Percentiles rank a stretch among this genome's conserved stretches.
These are phyloP conservation scores for Oconnorella tubifera DNA, from an alignment of 2,888 invertebrate species.

Conservation along the genomic window DNA sequence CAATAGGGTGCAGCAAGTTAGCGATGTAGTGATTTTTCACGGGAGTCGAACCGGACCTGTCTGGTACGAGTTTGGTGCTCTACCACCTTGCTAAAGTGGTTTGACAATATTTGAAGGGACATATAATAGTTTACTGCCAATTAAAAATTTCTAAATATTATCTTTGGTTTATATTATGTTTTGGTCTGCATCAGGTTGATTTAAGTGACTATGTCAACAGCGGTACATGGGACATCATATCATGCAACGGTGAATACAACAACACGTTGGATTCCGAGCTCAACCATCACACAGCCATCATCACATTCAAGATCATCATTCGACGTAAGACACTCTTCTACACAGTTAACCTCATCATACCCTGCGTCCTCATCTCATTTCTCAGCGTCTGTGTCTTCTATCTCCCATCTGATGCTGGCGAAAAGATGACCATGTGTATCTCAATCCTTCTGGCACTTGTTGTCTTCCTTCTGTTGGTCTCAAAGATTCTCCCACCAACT, in stretches of 20 bases:
- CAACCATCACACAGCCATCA: slow-evolving; percentile 55
- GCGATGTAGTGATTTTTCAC: too few relatives aligned
- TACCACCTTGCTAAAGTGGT: too few relatives aligned
- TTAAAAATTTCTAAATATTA: too few relatives aligned
- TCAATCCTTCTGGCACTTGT: slow-evolving; percentile 96
- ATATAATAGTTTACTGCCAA: too few relatives aligned
- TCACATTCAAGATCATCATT: slow-evolving; percentile 81
- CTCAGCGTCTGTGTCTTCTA: slow-evolving; percentile 89
- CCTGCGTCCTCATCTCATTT: slow-evolving; percentile 72
- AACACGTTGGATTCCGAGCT: slow-evolving; percentile 41
- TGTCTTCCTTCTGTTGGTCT: slow-evolving; percentile 62
- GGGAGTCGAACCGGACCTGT: too few relatives aligned
- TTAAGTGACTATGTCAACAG: slow-evolving; percentile 54
- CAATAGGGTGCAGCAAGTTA: too few relatives aligned
- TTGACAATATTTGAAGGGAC: too few relatives aligned
- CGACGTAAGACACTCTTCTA: slow-evolving; percentile 96
- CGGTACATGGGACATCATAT: slow-evolving; percentile 55
- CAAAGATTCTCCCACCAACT: slow-evolving; percentile 97
- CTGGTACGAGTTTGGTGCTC: too few relatives aligned
- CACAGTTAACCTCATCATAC: slow-evolving; percentile 97
- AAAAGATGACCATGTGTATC: slow-evolving; percentile 67
- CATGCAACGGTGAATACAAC: slow-evolving; percentile 44
- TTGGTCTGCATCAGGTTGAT: slow-evolving; percentile 47
- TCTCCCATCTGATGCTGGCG: slow-evolving; percentile 90
- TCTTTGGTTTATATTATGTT: too few relatives aligned